Evolutionary conservation across 2,888 invertebrate genomes (phyloP), one percentile per base, ranked within the genome.

Genomic region (Phortica okadai): DNA sequence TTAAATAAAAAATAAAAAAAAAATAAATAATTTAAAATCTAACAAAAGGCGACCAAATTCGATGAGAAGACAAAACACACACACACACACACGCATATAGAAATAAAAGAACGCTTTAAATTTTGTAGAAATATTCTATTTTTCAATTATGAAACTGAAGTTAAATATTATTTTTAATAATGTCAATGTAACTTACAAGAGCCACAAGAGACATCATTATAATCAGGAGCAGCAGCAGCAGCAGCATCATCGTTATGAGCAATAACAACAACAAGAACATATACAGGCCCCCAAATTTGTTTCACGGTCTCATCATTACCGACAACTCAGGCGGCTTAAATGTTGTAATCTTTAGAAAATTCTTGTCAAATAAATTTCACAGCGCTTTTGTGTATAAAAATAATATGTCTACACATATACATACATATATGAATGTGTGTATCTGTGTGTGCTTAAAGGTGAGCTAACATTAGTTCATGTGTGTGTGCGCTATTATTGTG

Each of bases 1-100:
- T 21, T 21, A 21, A 33, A 33, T 74, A 79, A 76, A 76, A 76
- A 56, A 67, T 25, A 64, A 11, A 33, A 41, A 73, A 62, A 45
- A 7, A 21, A 10, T 58, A 33, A 33, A 33, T 33, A 33, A 33
- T 4, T 33, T 33, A 33, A 33, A 5, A 33, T 4, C 33, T 33
- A 33, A 33, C 33, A 33, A 33, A 33, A 33, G 33, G 33, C 33
- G 33, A 33, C 33, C 3, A 33, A 33, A 33, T 33, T 33, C 33
- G 33, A 33, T 33, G 33, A 33, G 1, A 33, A 33, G 33, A 4
- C 1, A 33, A 74, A 44, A 67, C 41, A 21, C 75, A 77, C 56
- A 66, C 73, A 77, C 74, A 74, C 77, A 70, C 70, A 5, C 33
- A 33, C 33, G 4, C 33, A 33, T 33, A 33, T 33, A 4, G 33